These are phyloP conservation scores for Calyptomena viridis DNA, from an alignment of 2,113 vertebrate genomes.

Conservation along the genomic window DNA sequence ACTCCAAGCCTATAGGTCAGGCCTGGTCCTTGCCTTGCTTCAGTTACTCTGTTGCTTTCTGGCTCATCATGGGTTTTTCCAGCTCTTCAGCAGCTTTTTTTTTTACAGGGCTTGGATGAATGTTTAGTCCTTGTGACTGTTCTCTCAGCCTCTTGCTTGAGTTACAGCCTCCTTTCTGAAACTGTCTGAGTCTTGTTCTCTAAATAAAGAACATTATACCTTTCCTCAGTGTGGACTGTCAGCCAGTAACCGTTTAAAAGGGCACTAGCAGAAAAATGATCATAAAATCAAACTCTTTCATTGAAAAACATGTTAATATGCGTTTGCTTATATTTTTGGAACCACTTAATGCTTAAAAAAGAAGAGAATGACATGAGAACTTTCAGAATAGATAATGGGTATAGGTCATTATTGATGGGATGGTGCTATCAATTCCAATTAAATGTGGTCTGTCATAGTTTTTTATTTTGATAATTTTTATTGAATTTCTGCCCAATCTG, in stretches of 20 bases:
- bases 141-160: not conserved
- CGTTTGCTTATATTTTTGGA: not conserved
- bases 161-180: not conserved
- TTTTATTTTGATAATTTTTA: not conserved
- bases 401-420: not conserved
- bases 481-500: not conserved
- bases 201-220: not conserved
- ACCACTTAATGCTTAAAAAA: not conserved
- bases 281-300: not conserved
- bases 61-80: not conserved
- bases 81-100: not conserved
- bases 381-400: not conserved
- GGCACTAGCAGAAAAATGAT: not conserved
- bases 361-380: not conserved
- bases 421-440: not conserved
- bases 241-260: not conserved
- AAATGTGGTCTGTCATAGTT: not conserved
- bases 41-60: not conserved
- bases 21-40: not conserved
- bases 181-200: not conserved
- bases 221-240: fast-evolving
- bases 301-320: not conserved
- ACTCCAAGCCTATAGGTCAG: not conserved
- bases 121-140: not conserved
- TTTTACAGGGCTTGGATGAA: not conserved